Base-by-base conservation (phyloP, 2,888 invertebrate species). In the Cheilosia vernalis region DNA sequence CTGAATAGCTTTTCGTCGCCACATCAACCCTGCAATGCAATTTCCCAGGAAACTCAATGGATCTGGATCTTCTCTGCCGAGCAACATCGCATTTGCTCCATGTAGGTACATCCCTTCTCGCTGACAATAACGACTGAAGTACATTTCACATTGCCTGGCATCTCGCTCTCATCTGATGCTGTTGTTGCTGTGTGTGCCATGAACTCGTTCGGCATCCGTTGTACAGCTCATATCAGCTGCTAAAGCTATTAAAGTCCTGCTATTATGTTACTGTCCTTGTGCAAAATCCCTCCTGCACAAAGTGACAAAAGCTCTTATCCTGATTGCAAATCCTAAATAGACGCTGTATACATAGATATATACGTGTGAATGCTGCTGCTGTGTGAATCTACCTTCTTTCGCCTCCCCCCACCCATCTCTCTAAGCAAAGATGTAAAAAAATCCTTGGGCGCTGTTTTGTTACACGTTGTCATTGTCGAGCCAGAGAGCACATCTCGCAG, bases 241-340 rank as follows among this genome's bases (percentile, higher is more conserved):
- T 81, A 77, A 66, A 67, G 81, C 76, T 72, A 85, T 81, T 84
- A 84, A 80, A 80, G 80, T 80, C 74, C 69, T 70, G 64, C 80
- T 74, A 84, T 84, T 84, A 80, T 84, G 69, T 84, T 79, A 19
- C 47, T 74, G 74, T 81, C 85, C 81, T 86, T 85, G 76, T 72
- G 76, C 64, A 49, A 74, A 85, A 81, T 77, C 81, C 85, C 81
- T 63, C 67, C 72, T 82, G 77, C 86, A 78, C 78, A 86, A 82
- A 86, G 86, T 86, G 82, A 86, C 86, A 86, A 86, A 86, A 86
- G 86, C 86, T 86, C 86, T 86, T 86, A 86, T 86, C 82, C 77
- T 78, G 86, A 86, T 82, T 86, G 86, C 86, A 86, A 86, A 86
- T 86, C 78, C 81, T 82, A 69, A 78, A 78, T 78, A 72, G 70